phyloP scores from a whole-genome alignment of 2,113 vertebrate species.

The Atrichornis clamosus region DNA sequence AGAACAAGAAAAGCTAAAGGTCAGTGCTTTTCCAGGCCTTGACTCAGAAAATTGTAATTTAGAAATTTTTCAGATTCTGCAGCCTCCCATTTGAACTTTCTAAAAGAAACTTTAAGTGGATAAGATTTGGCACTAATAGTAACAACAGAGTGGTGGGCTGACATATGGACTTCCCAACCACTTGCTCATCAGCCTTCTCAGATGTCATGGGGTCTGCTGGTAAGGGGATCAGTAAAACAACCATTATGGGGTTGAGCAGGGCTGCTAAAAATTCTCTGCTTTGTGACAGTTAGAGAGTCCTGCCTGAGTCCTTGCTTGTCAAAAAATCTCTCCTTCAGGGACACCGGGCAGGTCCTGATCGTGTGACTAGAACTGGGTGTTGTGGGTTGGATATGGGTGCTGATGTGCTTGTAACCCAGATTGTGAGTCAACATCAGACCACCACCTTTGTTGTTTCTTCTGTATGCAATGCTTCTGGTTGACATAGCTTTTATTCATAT shows the following conservation, averaged over 20 bases:
- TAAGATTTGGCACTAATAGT: neutral
- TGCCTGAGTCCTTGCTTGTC: neutral
- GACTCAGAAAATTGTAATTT: neutral
- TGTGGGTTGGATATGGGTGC: neutral
- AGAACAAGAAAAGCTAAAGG: neutral
- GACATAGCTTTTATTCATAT: neutral
- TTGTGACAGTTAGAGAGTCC: neutral
- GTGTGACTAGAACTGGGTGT: neutral
- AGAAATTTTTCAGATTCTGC: neutral
- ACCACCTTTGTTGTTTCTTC: neutral
- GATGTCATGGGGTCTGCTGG: neutral
- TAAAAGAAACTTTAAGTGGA: neutral
- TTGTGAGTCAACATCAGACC: neutral
- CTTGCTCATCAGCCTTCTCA: neutral
- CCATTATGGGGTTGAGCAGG: neutral
- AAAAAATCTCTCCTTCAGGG: neutral
- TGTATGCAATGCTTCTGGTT: neutral
- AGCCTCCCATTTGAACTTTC: neutral
- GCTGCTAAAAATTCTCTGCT: neutral
- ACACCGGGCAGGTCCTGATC: neutral
- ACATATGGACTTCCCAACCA: neutral
- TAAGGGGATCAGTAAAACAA: neutral
- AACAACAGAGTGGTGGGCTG: neutral
- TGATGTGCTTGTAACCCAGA: neutral
- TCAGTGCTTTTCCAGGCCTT: constrained; percentile 11